These are phyloP conservation scores for Betta splendens DNA, from an alignment of 2,797 vertebrate species.

Conservation along the genomic window DNA sequence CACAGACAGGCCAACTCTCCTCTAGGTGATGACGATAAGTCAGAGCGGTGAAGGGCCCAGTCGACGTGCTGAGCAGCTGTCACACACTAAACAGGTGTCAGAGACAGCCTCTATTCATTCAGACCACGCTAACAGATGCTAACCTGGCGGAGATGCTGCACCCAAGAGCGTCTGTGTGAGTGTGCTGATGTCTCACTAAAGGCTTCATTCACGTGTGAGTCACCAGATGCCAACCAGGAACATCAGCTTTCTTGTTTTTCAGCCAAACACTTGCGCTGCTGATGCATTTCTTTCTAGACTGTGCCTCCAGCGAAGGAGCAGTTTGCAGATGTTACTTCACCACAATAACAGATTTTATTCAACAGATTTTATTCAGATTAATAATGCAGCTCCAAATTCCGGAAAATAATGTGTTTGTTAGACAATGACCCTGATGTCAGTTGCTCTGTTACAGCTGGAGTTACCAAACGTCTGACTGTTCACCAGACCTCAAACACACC, in stretches of 20 bases:
- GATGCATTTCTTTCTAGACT: neutral
- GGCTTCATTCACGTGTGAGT: constrained; percentile 22
- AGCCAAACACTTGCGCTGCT: constrained; percentile 29
- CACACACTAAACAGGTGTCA: constrained; percentile 59
- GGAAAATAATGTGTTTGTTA: no score
- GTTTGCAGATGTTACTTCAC: constrained; percentile 7
- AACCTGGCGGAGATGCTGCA: constrained; percentile 43
- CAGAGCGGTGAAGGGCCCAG: constrained; percentile 1
- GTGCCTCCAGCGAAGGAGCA: neutral
- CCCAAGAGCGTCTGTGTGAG: constrained; percentile 4
- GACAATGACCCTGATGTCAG: no score
- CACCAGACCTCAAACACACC: no score
- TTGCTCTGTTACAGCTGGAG: no score
- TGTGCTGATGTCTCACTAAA: constrained; percentile 5
- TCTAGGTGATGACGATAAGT: constrained; percentile 53
- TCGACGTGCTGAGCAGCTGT: constrained; percentile 63
- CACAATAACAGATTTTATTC: no score
- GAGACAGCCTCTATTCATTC: constrained; percentile 69
- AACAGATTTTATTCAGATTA: no score
- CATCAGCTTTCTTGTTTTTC: neutral
- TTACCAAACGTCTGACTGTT: no score
- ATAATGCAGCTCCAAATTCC: no score
- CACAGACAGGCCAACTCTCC: constrained; percentile 7
- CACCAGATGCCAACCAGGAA: constrained; percentile 51
- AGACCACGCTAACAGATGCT: constrained; percentile 60